Base-by-base conservation (phyloP, 53 echinoderm and acorn worm species). In the Apostichopus leukothele region DNA sequence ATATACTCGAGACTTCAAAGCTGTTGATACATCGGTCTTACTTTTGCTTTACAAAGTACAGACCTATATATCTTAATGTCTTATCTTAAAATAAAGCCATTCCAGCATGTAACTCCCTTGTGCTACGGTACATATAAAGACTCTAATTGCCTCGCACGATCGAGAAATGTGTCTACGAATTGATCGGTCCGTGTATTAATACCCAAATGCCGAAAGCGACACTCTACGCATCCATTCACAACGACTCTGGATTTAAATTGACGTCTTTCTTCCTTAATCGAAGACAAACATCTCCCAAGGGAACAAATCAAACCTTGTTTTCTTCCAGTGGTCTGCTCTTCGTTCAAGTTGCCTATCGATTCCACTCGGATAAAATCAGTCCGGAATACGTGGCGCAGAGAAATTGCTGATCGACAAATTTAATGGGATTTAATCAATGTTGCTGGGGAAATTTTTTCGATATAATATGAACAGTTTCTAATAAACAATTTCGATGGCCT, bases 281-380 rank as follows among this genome's bases (percentile, higher is more conserved):
- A 77, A 77, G 10, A 26, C 77, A 77, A 77, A 77, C 77, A 77
- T 77, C 50, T 77, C 77, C 10, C 77, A 10, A 77, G 77, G 77
- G 77, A 18, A 77, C 52, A 27, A 77, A 7, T 12, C 51, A 50
- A 77, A 13, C 51, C 50, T 25, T 77, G 5, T 10, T 25, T 50
- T 77, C 27, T 77, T 16, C 27, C 23, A 50, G 22, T 50, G 16
- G 7, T 63, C 16, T 11, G 63, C 63, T 77, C 52, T 21, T 77
- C 50, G 5, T 3, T 50, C 77, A 51, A 50, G 77, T 77, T 27
- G 52, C 50, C 25, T 39, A 77, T 77, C 51, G 77, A 77, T 77
- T 77, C 77, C 77, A 77, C 77, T 50, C 18, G 11, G 8, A 5
- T 77, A 50, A 27, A 14, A 18, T 27, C 52, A 50, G 39, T 16